Conservation (phyloP, 2,888 invertebrate species). For the Melinaea marsaeus region DNA sequence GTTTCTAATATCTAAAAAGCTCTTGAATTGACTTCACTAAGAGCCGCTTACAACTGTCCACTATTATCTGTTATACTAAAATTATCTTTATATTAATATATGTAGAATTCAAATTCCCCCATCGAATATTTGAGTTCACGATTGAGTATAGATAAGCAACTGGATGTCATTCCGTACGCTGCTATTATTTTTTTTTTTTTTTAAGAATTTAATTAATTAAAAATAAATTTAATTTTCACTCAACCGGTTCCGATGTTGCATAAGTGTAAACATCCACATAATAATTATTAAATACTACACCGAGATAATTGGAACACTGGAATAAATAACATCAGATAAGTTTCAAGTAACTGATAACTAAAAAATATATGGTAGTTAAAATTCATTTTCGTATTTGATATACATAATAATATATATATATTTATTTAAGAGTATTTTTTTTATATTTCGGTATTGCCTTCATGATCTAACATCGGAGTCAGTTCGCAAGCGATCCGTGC, state of each 20-base stretch:
- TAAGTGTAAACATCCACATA: not conserved
- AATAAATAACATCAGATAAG: no score
- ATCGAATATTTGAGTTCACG: conserved; percentile 31
- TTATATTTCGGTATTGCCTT: not conserved
- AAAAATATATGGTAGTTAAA: no score
- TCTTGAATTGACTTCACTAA: conserved; percentile 24
- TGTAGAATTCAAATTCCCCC: conserved; percentile 14
- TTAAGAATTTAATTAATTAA: conserved; percentile 37
- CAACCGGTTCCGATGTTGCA: conserved; percentile 21
- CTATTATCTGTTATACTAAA: conserved; percentile 21
- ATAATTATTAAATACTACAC: not conserved
- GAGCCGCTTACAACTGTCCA: conserved; percentile 23
- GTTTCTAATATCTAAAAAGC: conserved; percentile 25
- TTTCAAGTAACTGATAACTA: no score
- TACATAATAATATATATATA: not conserved
- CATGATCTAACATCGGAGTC: conserved; percentile 6
- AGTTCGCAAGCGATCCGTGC: conserved; percentile 8
- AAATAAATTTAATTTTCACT: conserved; percentile 33
- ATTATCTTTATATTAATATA: conserved; percentile 17
- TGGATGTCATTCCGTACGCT: conserved; percentile 36
- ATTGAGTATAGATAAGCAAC: conserved; percentile 36
- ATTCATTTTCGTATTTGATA: not conserved
- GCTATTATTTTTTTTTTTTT: conserved; percentile 32
- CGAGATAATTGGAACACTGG: not conserved
- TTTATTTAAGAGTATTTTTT: not conserved